Evolutionary conservation across 2,888 invertebrate species (phyloP).

Genomic region (Argyresthia albistria): DNA sequence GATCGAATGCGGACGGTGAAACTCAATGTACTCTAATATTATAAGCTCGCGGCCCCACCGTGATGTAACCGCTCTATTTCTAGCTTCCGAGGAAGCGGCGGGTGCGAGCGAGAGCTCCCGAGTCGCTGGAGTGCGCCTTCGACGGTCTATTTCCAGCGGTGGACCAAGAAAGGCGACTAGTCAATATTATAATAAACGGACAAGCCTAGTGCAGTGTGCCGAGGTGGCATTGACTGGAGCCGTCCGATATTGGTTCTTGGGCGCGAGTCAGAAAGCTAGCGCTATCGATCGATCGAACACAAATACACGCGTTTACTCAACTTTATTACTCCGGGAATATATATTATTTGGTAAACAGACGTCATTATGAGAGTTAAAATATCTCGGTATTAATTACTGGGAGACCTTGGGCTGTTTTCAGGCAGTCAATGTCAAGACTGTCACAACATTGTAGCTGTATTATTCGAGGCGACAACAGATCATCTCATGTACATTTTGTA

Average conservation of each 20-base stretch:
- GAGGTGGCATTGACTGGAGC: slow-evolving; percentile 31
- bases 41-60: slow-evolving; percentile 64
- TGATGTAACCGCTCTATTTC: slow-evolving; percentile 68
- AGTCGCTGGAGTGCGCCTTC: slow-evolving; percentile 46
- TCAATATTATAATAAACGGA: slow-evolving; percentile 72
- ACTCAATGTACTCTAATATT: slow-evolving; percentile 70
- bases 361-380: neutral
- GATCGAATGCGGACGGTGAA: slow-evolving; percentile 64
- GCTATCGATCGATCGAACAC: neutral
- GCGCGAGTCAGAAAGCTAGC: slow-evolving; percentile 20
- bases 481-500: no score
- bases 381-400: neutral
- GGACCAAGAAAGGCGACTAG: slow-evolving; percentile 75
- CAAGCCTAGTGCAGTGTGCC: slow-evolving; percentile 71
- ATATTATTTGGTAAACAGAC: neutral
- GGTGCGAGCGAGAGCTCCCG: slow-evolving; percentile 30
- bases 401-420: slow-evolving; percentile 1
- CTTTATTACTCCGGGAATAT: neutral
- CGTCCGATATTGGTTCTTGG: slow-evolving; percentile 35
- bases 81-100: slow-evolving; percentile 41
- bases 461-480: no score
- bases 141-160: slow-evolving; percentile 68
- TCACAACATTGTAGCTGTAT: neutral
- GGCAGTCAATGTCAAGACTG: slow-evolving; percentile 6
- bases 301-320: neutral